phyloP scores from a whole-genome alignment of 1,140 invertebrate genomes.

The Drosophila tsacasi region DNA sequence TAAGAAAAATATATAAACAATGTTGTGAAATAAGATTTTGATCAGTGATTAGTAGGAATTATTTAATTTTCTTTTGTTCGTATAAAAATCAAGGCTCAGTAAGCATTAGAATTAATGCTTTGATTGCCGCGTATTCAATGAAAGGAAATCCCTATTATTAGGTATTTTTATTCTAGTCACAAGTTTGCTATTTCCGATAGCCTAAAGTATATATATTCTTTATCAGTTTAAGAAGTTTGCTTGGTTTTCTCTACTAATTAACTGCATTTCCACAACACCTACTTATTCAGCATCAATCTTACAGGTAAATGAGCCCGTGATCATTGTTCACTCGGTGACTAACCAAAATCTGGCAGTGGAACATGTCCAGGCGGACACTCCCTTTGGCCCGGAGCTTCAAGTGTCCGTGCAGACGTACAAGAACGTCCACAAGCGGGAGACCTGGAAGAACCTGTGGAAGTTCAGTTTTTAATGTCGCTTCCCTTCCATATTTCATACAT shows the following conservation, averaged over 20 bases:
- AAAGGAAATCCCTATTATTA: too few relatives aligned
- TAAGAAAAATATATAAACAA: neutral
- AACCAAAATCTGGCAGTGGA: constrained; percentile 64
- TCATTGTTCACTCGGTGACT: constrained; percentile 59
- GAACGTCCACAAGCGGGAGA: constrained; percentile 51
- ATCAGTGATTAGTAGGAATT: neutral
- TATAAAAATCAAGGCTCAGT: neutral
- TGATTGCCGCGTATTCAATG: too few relatives aligned
- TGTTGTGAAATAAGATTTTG: neutral
- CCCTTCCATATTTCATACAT: constrained; percentile 6
- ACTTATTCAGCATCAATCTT: neutral
- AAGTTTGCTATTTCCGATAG: too few relatives aligned
- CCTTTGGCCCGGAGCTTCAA: constrained; percentile 62
- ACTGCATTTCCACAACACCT: neutral
- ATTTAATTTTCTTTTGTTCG: neutral
- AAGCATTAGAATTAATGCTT: neutral
- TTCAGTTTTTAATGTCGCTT: constrained; percentile 27
- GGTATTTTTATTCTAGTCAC: too few relatives aligned
- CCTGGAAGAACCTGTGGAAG: constrained; percentile 53
- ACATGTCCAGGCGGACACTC: constrained; percentile 49
- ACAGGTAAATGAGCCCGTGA: constrained; percentile 48
- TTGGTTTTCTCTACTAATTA: neutral
- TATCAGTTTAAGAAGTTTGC: neutral
- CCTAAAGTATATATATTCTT: neutral
- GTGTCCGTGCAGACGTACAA: constrained; percentile 65